phyloP scores from a whole-genome alignment of 2,113 vertebrate genomes.

The Epinephelus moara region DNA sequence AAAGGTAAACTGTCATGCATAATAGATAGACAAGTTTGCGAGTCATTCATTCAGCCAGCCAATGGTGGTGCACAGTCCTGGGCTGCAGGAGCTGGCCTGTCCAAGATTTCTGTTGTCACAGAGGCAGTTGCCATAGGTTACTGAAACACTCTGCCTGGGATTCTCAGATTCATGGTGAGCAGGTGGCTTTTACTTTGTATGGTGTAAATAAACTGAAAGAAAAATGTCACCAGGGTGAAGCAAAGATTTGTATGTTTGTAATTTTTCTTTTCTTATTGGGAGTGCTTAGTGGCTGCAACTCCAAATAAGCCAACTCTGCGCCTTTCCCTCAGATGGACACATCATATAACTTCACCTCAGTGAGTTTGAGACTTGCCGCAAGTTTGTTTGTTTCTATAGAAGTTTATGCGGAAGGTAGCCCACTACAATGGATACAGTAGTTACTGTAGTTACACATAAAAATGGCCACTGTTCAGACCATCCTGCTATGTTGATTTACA shows the following conservation, averaged over 20 bases:
- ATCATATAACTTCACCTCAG: too few species aligned
- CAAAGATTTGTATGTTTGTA: conserved; percentile 1
- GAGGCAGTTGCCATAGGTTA: conserved; percentile 81
- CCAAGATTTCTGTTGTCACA: conserved; percentile 81
- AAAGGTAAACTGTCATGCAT: conserved; percentile 80
- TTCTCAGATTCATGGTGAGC: conserved; percentile 57
- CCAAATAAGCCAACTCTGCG: neutral
- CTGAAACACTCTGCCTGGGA: conserved; percentile 44
- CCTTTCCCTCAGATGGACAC: neutral
- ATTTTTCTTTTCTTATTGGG: neutral
- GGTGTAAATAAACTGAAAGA: neutral
- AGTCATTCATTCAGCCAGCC: conserved; percentile 77
- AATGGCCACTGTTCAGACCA: too few species aligned
- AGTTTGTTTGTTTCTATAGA: too few species aligned
- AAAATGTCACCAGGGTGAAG: neutral
- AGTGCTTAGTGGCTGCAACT: neutral
- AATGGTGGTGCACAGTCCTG: conserved; percentile 63
- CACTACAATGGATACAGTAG: too few species aligned
- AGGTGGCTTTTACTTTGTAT: conserved; percentile 52
- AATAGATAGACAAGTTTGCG: conserved; percentile 78
- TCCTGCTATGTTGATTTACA: too few species aligned
- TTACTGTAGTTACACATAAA: too few species aligned
- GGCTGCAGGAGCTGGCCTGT: conserved; percentile 58
- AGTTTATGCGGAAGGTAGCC: too few species aligned
- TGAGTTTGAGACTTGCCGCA: too few species aligned